These are phyloP conservation scores for Stercorarius parasiticus DNA, from an alignment of 2,113 vertebrate genomes.

Conservation along the genomic window DNA sequence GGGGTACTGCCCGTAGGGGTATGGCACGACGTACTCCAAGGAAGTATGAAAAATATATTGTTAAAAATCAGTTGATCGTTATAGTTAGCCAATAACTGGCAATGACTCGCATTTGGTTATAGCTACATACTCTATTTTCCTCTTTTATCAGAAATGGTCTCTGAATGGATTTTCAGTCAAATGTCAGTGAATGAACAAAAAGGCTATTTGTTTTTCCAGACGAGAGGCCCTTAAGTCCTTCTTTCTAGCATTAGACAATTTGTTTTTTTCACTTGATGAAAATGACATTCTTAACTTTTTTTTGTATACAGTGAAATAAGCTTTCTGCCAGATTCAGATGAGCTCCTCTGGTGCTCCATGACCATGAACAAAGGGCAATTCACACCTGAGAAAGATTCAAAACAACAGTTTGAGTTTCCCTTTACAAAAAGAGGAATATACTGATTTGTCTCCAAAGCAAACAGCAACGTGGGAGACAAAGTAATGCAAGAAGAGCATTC, in stretches of 20 bases:
- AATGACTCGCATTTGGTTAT: neutral
- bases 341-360: neutral
- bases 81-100: neutral
- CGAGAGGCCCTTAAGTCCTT: neutral
- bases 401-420: neutral
- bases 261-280: neutral
- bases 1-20: neutral
- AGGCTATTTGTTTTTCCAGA: neutral
- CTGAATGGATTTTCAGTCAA: neutral
- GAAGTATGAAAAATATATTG: neutral
- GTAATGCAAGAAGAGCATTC: neutral
- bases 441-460: neutral
- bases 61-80: neutral
- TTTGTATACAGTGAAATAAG: neutral
- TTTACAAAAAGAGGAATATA: neutral
- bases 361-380: neutral
- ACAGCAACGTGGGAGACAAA: neutral
- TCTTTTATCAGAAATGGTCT: neutral
- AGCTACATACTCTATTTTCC: neutral
- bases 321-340: neutral
- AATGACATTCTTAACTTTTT: neutral
- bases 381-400: neutral
- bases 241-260: neutral
- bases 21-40: neutral
- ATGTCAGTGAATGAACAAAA: neutral